Conservation (phyloP, 2,888 invertebrate species). For the Clepsis dumicolana region DNA sequence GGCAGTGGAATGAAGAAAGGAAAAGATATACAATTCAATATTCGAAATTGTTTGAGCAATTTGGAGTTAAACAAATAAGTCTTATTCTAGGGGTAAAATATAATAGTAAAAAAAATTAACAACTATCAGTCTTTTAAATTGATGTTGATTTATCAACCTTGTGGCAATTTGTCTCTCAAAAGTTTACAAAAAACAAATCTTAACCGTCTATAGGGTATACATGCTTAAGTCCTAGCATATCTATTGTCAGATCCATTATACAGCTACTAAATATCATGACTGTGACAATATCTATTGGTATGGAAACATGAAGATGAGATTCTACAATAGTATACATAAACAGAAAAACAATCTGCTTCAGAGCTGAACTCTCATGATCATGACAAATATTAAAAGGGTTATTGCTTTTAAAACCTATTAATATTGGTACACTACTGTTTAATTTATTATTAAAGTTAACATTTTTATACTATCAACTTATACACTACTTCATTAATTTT, state of each 20-base stretch:
- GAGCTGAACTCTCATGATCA: background rate
- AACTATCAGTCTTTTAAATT: conserved; percentile 87
- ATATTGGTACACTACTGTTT: background rate
- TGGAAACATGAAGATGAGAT: conserved; percentile 13
- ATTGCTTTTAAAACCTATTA: background rate
- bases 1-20: conserved; percentile 69
- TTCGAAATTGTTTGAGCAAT: conserved; percentile 79
- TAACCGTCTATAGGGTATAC: conserved; percentile 50
- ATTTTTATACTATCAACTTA: conserved; percentile 2
- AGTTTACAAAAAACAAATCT: conserved; percentile 77
- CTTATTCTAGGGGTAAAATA: conserved; percentile 85
- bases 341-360: background rate
- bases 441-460: conserved; percentile 2
- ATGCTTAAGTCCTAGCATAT: conserved; percentile 61
- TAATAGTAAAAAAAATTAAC: conserved; percentile 84
- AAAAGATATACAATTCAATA: conserved; percentile 59
- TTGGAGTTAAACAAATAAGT: conserved; percentile 79
- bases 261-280: conserved; percentile 47
- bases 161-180: conserved; percentile 82
- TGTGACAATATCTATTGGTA: conserved; percentile 45
- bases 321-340: conserved; percentile 7
- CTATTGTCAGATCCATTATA: conserved; percentile 68
- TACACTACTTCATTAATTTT: background rate
- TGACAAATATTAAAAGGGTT: background rate
- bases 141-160: conserved; percentile 84